phyloP scores from a whole-genome alignment of 1,140 invertebrate species.

The Drosophila asahinai region DNA sequence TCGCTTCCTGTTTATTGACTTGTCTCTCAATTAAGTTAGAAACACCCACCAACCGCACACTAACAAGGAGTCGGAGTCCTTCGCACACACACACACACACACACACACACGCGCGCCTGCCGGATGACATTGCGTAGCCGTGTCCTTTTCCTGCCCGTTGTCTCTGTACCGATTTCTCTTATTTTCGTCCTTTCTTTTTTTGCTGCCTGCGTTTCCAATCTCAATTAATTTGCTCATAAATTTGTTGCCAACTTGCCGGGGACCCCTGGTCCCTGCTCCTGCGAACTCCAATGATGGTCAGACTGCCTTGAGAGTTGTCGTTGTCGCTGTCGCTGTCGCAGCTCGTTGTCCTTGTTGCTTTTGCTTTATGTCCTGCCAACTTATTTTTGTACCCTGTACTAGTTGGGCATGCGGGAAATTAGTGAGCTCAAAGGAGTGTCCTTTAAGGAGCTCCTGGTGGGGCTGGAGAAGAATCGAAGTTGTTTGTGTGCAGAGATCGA shows the following conservation, averaged over 20 bases:
- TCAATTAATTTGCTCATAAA: constrained; percentile 84
- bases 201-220: constrained; percentile 71
- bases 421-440: no score
- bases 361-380: constrained; percentile 71
- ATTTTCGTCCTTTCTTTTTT: constrained; percentile 14
- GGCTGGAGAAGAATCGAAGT: no score
- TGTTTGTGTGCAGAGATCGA: no score
- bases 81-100: background rate
- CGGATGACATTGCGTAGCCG: constrained; percentile 62
- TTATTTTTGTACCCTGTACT: constrained; percentile 27
- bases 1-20: constrained; percentile 83
- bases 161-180: constrained; percentile 7
- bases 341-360: constrained; percentile 60
- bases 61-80: constrained; percentile 21
- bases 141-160: constrained; percentile 26
- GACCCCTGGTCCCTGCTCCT: background rate
- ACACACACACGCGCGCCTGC: constrained; percentile 30
- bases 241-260: constrained; percentile 72
- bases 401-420: background rate
- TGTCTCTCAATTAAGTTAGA: constrained; percentile 83
- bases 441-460: no score
- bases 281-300: constrained; percentile 24
- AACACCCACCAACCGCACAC: constrained; percentile 64
- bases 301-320: constrained; percentile 46
- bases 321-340: constrained; percentile 39